phyloP scores from a whole-genome alignment of 1,140 invertebrate species.

The Thaumetopoea pityocampa region DNA sequence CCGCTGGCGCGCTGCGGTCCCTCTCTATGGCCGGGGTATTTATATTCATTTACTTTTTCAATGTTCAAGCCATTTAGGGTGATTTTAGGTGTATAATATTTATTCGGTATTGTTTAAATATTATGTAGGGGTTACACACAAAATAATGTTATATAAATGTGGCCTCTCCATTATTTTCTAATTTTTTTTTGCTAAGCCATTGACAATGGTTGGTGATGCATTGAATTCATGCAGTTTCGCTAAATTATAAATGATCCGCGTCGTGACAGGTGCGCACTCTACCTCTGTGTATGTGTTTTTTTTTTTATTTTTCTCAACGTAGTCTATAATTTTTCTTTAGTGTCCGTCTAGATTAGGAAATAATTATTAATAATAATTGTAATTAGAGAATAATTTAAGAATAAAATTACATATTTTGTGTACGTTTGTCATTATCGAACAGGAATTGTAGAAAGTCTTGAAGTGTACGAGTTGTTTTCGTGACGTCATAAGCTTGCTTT shows the following conservation, averaged over 20 bases:
- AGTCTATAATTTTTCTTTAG: constrained; percentile 13
- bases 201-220: background rate
- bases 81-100: no score
- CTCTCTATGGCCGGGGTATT: no score
- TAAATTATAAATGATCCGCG: constrained; percentile 60
- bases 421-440: no score
- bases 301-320: constrained; percentile 2
- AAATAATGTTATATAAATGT: no score
- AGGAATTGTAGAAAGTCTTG: no score
- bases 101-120: no score
- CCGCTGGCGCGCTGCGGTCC: no score
- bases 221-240: constrained; percentile 39
- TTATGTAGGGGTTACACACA: no score
- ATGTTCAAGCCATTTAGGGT: no score
- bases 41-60: no score
- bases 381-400: constrained; percentile 37
- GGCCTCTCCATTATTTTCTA: no score
- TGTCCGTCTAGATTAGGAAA: constrained; percentile 16
- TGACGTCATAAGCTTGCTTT: constrained; percentile 60
- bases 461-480: constrained; percentile 53
- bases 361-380: no score
- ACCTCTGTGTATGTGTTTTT: constrained; percentile 18
- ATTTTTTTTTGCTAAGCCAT: constrained; percentile 3
- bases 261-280: constrained; percentile 40
- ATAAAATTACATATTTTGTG: constrained; percentile 70